phyloP scores from a whole-genome alignment of 2,113 vertebrate species.

The Phyllopteryx taeniolatus region DNA sequence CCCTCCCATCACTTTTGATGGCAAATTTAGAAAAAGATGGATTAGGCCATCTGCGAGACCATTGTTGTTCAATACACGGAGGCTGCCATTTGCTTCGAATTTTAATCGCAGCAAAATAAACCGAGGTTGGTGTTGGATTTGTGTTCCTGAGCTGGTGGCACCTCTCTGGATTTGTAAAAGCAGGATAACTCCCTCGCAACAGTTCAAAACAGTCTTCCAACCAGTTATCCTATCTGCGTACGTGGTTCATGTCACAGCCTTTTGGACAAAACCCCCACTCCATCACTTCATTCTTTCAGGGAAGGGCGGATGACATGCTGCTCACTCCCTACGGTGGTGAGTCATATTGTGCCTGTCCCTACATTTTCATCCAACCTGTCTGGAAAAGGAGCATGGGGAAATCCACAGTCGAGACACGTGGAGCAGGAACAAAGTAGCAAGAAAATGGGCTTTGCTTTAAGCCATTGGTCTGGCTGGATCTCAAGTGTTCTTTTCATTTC shows the following conservation, averaged over 20 bases:
- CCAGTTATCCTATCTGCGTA: conserved; percentile 6
- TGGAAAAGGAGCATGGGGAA: conserved; percentile 38
- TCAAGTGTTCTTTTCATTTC: neutral
- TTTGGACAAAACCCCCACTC: neutral
- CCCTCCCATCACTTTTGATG: conserved; percentile 41
- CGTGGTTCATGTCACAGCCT: conserved; percentile 1
- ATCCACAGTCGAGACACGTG: conserved; percentile 1
- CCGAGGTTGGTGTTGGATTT: conserved; percentile 42
- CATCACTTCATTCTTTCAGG: conserved; percentile 21
- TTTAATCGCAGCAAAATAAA: conserved; percentile 65
- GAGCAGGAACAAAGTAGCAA: neutral
- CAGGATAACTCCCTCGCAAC: conserved; percentile 11
- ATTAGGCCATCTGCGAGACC: conserved; percentile 65
- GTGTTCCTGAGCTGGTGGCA: conserved; percentile 44
- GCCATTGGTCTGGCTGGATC: neutral
- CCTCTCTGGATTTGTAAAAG: neutral
- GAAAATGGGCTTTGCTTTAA: neutral
- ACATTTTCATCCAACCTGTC: conserved; percentile 43
- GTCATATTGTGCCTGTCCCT: conserved; percentile 43
- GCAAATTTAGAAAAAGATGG: conserved; percentile 64
- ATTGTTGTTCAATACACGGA: conserved; percentile 64
- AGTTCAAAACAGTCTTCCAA: conserved; percentile 20
- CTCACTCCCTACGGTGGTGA: conserved; percentile 38
- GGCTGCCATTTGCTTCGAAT: conserved; percentile 64
- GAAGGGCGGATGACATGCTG: conserved; percentile 29